Base-by-base conservation (phyloP, 2,113 vertebrate species). In the Colius striatus region DNA sequence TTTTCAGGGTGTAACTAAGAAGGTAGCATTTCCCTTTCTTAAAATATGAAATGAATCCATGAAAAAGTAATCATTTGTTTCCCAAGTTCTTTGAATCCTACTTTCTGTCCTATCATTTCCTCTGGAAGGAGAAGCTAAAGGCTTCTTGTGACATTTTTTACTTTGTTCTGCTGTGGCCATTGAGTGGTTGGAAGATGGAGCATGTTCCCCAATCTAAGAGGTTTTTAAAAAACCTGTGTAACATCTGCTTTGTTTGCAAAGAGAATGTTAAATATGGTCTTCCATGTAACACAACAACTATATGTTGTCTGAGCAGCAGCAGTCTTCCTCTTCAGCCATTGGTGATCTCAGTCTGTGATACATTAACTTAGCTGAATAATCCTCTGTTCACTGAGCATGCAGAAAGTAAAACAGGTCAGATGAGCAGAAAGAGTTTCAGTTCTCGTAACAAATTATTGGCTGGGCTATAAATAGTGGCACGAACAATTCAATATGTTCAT, bases 401-500 rank as follows among this genome's bases (percentile, higher is more conserved):
- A 55, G 82, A 90, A 93, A 50, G 50, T 72, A 29, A 2, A 74
- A 68, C 38, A 53, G 72, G 62, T 89, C 83, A 81, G 68, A 79
- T 90, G 86, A 86, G 89, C 76, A 81, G 86, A 67, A 90, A 32
- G 83, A 57, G 48, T 77, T 95, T 86, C 85, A 89, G 65, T 93
- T 91, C 58, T 50, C 86, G 72, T 81, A 92, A 72, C 85, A 78
- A 92, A 92, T 90, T 65, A 78, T 21, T 86, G 68, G 14, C 51
- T 80, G 91, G 70, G n/a, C 82, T 96, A 81, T 92, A 90, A 94
- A 93, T 92, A 96, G 76, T 16, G 27, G 8, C 60, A 6, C 15
- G 23, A 86, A 75, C 95, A 95, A 95, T 92, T 88, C 92, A 78
- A 21, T 90, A 54, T 62, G 73, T 74, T 96, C 68, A 50, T 86